Evolutionary conservation across 1,140 invertebrate genomes (phyloP).

Genomic region (Arion vulgaris): DNA sequence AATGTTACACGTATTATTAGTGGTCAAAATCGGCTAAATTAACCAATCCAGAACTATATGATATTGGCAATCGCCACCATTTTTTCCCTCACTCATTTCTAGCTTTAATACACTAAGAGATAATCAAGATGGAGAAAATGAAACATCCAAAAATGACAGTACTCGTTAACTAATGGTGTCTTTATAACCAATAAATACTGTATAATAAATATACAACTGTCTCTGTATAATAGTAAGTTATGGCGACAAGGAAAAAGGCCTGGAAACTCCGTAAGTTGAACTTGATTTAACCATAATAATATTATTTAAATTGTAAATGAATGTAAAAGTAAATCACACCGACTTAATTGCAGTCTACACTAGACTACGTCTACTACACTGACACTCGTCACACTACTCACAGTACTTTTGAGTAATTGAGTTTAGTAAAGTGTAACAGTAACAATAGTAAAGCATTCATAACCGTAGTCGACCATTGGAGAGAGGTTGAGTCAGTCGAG

Average conservation of each 20-base stretch:
- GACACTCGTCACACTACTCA: no score
- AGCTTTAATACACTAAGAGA: neutral
- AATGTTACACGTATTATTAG: neutral
- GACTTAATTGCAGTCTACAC: no score
- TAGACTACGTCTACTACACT: no score
- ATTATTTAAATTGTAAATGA: no score
- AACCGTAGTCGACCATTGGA: no score
- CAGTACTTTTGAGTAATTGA: no score
- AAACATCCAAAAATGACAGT: slow-evolving; percentile 12
- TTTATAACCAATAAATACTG: neutral
- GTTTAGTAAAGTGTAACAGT: no score
- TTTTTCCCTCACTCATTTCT: slow-evolving; percentile 13
- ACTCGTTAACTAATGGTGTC: neutral
- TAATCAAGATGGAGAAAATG: neutral
- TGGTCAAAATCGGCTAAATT: slow-evolving; percentile 15
- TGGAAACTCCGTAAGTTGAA: slow-evolving; percentile 73
- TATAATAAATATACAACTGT: neutral
- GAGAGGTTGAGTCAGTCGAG: no score
- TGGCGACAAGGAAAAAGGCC: slow-evolving; percentile 73
- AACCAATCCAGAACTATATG: slow-evolving; percentile 27
- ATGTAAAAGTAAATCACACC: no score
- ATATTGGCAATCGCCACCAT: slow-evolving; percentile 24
- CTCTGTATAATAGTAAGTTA: slow-evolving; percentile 31
- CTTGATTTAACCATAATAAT: no score
- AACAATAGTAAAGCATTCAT: no score